Evolutionary conservation across 2,888 invertebrate species (phyloP), one percentile per base, ranked within the genome.

Genomic region (Sphecodes monilicornis): DNA sequence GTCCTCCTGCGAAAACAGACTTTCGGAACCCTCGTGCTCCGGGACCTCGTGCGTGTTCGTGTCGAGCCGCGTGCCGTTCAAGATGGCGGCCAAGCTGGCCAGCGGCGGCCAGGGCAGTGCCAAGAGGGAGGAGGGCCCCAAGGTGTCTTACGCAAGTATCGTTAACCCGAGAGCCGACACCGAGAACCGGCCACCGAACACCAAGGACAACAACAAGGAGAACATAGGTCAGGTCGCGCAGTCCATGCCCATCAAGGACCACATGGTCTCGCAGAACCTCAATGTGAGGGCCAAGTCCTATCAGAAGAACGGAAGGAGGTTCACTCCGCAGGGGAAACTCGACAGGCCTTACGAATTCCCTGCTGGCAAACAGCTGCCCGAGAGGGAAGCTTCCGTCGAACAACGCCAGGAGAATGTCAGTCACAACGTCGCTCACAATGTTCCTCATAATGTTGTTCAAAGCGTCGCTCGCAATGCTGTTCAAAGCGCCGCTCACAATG

Each of bases 131-230:
- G 93, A 91, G 85, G 90, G 89, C 84, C 91, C 93, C 68, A 93
- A 95, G 93, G 95, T 95, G 89, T 96, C 94, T 18, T 94, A 95
- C 93, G 95, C 94, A 50, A 94, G 95, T 86, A 93, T 94, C 91
- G 95, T 96, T 91, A 96, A 96, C 95, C 96, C 96, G 95, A 94
- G 96, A 97, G 89, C 97, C 97, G 93, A 96, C 97, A 93, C 96
- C 16, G 88, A 89, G 13, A 78, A 41, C 26, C 82, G 86, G 1
- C 50, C 54, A 41, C 69, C 54, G 39, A 73, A 78, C 6, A 81
- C 39, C 76, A 94, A 95, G 90, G 96, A 96, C 78, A 96, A 96
- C 91, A 96, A 96, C 88, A 96, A 96, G 90, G 96, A 96, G 92
- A 96, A 96, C 93, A 96, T 95, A 57, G 93, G 92, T 76, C 96